Base-by-base conservation (phyloP, 2,888 invertebrate genomes). In the Athalia circularis region DNA sequence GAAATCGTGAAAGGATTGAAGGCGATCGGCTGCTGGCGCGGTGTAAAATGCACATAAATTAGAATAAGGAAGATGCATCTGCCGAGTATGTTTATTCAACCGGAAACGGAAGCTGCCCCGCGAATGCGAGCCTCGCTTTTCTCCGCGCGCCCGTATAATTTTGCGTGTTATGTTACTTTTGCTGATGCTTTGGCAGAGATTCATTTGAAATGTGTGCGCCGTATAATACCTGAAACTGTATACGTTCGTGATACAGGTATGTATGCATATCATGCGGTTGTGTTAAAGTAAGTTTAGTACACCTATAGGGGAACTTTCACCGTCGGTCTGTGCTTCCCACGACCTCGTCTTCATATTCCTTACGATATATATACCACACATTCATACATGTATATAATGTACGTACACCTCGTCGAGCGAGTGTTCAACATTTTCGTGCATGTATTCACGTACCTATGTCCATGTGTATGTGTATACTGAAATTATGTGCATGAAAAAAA, bases 341-440 rank as follows among this genome's bases (percentile, higher is more conserved):
- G 75, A 75, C 64, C 75, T 64, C 62, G 61, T 75, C 75, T 75
- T 75, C 75, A 57, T 72, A 59, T 72, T 72, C 72, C 72, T 47
- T 47, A 72, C 72, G 47, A 59, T 72, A 59, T 43, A 45, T 59
- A 45, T 59, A 57, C 43, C 6, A 59, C 57, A 54, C 68, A 4
- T 65, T 45, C 48, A 11, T 15, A 62, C 4, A 4, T 13, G 0
- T 13, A 13, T 62, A 11, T 48, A 13, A 52, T 4, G 43, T 29
- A 72, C 57, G 57, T 57, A 59, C 50, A 43, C 47, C n/a, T 48
- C 65, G 0, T 7, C 65, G 6, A n/a, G 5, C 65, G 47, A 29
- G 29, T 29, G 29, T 29, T 29, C 54, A 4, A 11, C 68, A 11
- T 48, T 54, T 48, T 6, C 4, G 13, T 59, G 15, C 72, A 13